A percentile compares a stretch with the other conserved stretches of the same genome.
Evolutionary conservation across 2,888 invertebrate genomes (phyloP).

Genomic region (Iselma pallidipennis): DNA sequence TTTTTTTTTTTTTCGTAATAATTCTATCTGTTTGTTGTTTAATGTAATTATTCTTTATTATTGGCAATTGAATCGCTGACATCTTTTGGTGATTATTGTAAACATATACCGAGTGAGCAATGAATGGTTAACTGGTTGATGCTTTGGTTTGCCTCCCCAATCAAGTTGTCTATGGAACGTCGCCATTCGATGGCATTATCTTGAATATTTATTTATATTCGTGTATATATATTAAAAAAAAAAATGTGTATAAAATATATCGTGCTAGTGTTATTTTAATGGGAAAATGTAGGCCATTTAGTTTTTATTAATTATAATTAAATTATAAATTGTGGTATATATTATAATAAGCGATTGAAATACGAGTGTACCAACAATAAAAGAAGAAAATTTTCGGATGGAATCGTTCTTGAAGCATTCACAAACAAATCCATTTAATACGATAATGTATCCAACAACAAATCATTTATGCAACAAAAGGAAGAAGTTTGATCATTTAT

Average conservation of each 20-base stretch:
- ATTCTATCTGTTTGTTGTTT: too few relatives aligned
- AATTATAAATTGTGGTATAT: background rate
- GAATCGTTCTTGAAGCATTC: conserved; percentile 48
- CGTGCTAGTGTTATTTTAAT: background rate
- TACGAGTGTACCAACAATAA: conserved; percentile 15
- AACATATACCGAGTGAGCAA: conserved; percentile 33
- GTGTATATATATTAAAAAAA: conserved; percentile 15
- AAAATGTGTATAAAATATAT: conserved; percentile 43
- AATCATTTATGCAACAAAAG: conserved; percentile 40
- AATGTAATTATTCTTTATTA: too few relatives aligned
- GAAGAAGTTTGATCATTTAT: conserved; percentile 33
- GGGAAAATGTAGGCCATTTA: background rate
- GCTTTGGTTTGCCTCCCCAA: conserved; percentile 53
- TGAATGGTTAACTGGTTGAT: conserved; percentile 52
- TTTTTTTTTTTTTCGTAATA: too few relatives aligned
- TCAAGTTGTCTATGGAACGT: conserved; percentile 55
- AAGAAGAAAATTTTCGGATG: conserved; percentile 39
- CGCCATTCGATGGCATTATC: conserved; percentile 55
- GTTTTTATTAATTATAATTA: background rate
- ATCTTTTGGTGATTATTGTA: background rate
- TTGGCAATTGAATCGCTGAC: background rate
- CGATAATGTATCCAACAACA: conserved; percentile 51
- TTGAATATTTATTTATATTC: conserved; percentile 37
- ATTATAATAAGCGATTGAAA: conserved; percentile 6
- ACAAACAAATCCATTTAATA: conserved; percentile 53